A percentile compares a stretch with the other conserved stretches of the same genome.
Conservation (phyloP, 2,797 vertebrate species). For the Meriones psammophilus region DNA sequence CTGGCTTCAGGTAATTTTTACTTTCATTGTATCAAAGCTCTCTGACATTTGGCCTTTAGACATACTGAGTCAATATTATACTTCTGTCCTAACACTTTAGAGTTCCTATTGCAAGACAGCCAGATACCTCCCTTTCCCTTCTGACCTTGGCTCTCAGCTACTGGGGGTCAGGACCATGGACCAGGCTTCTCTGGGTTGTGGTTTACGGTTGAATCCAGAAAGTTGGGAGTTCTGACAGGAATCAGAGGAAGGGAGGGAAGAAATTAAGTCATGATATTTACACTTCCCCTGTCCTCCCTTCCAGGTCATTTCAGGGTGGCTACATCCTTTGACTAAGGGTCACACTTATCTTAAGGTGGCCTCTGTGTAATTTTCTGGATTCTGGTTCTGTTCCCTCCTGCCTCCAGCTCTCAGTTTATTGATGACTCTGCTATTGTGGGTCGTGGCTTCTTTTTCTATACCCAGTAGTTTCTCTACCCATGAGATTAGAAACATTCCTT, state of each 20-base stretch:
- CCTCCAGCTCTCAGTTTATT: not conserved
- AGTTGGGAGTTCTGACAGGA: not conserved
- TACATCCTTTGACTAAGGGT: not conserved
- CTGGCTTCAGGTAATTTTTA: constrained; percentile 11
- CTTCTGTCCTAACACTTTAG: not conserved
- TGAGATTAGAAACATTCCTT: not conserved
- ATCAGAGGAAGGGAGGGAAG: not conserved
- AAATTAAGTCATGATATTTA: not conserved
- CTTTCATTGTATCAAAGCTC: not conserved
- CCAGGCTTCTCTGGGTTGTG: not conserved
- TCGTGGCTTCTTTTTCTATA: not conserved
- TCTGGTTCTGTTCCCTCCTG: not conserved
- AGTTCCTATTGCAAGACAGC: not conserved
- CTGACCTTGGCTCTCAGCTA: not conserved
- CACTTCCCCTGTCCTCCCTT: not conserved
- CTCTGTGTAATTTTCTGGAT: not conserved
- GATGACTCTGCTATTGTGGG: not conserved
- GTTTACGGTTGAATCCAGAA: not conserved
- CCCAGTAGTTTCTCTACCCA: not conserved
- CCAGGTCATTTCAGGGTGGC: not conserved
- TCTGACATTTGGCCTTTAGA: not conserved
- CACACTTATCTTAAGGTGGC: not conserved
- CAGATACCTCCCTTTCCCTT: not conserved
- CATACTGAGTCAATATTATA: not conserved
- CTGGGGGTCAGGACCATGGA: not conserved